Conservation (phyloP, 1,140 invertebrate species). For the Hylyphantes graminicola region DNA sequence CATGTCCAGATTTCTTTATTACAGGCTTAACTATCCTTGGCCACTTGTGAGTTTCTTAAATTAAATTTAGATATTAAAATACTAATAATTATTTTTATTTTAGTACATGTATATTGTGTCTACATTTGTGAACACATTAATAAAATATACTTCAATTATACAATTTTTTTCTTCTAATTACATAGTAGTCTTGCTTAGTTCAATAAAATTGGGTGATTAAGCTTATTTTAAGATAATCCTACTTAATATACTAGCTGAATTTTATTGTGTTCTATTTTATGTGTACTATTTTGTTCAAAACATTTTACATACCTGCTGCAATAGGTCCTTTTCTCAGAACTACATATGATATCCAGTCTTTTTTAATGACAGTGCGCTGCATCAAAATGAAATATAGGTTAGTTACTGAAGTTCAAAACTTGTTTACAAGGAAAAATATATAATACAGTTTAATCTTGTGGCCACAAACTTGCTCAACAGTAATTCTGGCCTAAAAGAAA, state of each 20-base stretch:
- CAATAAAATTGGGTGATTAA: too few species aligned
- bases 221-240: too few species aligned
- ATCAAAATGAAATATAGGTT: neutral
- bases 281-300: neutral
- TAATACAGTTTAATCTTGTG: too few species aligned
- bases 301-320: constrained; percentile 65
- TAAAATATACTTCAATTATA: too few species aligned
- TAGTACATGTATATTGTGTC: too few species aligned
- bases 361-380: neutral
- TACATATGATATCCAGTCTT: constrained; percentile 67
- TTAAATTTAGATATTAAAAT: constrained; percentile 16
- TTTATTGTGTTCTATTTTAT: neutral
- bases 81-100: neutral
- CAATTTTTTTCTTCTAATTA: too few species aligned
- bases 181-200: too few species aligned
- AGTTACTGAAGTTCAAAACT: neutral
- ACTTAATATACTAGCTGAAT: too few species aligned
- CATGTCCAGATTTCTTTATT: constrained; percentile 76
- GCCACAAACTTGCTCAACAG: too few species aligned
- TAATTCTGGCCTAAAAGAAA: too few species aligned
- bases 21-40: constrained; percentile 80
- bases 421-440: neutral
- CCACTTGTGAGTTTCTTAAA: constrained; percentile 72
- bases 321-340: constrained; percentile 81
- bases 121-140: too few species aligned